Evolutionary conservation across 2,888 invertebrate genomes (phyloP).

Genomic region (Coenonympha arcania): DNA sequence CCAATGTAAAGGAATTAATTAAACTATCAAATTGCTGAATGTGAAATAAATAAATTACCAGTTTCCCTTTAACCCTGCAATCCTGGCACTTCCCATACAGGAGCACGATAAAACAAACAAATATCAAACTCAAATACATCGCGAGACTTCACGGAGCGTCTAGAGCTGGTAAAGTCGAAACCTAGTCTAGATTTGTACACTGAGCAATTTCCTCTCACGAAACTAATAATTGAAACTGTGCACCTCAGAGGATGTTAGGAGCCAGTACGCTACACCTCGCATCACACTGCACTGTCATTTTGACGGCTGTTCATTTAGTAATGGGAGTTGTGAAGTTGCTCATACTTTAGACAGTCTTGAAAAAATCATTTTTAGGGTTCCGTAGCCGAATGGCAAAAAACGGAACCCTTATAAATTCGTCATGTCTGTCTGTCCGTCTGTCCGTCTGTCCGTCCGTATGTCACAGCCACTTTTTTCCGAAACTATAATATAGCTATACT

Average conservation of each 20-base stretch:
- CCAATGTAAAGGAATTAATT: neutral
- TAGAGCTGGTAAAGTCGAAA: neutral
- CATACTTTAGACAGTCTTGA: neutral
- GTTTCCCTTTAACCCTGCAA: slow-evolving; percentile 55
- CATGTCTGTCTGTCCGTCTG: no score
- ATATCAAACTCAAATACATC: slow-evolving; percentile 27
- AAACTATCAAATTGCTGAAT: no score
- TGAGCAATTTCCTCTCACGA: slow-evolving; percentile 1
- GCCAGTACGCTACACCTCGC: neutral
- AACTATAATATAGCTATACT: no score
- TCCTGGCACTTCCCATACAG: slow-evolving; percentile 43
- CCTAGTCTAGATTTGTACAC: neutral
- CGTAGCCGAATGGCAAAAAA: no score
- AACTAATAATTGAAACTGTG: slow-evolving; percentile 6
- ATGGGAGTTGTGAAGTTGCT: neutral
- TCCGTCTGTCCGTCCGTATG: no score
- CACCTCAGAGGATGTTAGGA: neutral
- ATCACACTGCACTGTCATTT: neutral
- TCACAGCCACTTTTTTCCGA: no score
- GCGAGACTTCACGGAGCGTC: slow-evolving; percentile 6
- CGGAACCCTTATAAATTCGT: no score
- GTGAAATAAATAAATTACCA: slow-evolving; percentile 37
- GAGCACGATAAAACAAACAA: slow-evolving; percentile 32
- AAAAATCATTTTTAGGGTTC: neutral
- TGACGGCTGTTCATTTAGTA: slow-evolving; percentile 1